Evolutionary conservation across 2,888 invertebrate genomes (phyloP).

Genomic region (Galerucella calmariensis): DNA sequence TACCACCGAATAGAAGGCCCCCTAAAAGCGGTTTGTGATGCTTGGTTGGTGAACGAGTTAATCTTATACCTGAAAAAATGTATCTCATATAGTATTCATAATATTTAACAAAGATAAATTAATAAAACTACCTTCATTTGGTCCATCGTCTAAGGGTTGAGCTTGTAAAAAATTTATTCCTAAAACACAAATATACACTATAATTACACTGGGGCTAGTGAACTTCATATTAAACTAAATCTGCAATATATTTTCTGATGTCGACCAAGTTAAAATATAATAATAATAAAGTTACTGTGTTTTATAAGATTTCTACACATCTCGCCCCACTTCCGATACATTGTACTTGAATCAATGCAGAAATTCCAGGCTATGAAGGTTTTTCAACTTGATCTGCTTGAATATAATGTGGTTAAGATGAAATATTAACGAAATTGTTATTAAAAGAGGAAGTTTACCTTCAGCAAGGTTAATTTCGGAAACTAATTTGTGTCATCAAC

Average conservation of each 20-base stretch:
- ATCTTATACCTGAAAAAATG: neutral
- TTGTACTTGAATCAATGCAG: neutral
- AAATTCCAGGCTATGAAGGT: neutral
- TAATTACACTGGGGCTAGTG: neutral
- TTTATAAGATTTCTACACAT: neutral
- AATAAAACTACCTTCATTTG: neutral
- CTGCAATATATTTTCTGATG: neutral
- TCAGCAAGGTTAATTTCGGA: conserved; percentile 3
- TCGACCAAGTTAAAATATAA: neutral
- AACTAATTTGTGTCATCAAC: neutral
- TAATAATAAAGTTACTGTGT: neutral
- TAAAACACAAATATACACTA: neutral
- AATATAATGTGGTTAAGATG: neutral
- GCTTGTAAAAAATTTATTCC: neutral
- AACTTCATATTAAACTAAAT: neutral
- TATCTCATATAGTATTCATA: neutral
- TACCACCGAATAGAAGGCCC: neutral
- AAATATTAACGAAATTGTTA: neutral
- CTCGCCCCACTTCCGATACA: neutral
- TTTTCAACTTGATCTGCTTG: conserved; percentile 1
- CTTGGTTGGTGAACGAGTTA: neutral
- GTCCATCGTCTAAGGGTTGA: neutral
- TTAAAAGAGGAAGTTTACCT: conserved; percentile 2
- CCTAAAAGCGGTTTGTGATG: conserved; percentile 3
- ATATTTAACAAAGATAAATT: neutral